Conservation (phyloP, 2,888 invertebrate genomes). For the Mythimna pallens region DNA sequence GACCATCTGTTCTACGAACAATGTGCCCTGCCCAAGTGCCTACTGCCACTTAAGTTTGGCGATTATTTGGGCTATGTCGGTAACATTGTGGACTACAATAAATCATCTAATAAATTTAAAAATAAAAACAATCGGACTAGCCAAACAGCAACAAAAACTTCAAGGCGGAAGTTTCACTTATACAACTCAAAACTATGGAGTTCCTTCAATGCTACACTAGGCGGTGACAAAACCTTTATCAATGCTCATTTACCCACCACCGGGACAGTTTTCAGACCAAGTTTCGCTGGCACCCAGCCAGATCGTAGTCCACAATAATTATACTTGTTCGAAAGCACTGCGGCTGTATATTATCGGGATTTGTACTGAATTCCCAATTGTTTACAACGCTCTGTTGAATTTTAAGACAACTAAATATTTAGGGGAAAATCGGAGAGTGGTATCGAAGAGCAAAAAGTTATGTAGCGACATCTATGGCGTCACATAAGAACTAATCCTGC, state of each 20-base stretch:
- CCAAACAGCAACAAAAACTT: neutral
- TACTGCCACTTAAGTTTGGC: no score
- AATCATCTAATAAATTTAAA: no score
- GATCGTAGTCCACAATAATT: constrained; percentile 60
- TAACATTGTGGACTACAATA: no score
- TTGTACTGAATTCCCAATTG: constrained; percentile 34
- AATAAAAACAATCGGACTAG: neutral
- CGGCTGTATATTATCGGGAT: constrained; percentile 50
- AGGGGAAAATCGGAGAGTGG: neutral
- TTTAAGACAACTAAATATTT: constrained; percentile 3
- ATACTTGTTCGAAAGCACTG: constrained; percentile 58
- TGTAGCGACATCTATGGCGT: no score
- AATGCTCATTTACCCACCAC: constrained; percentile 22
- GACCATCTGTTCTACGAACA: no score
- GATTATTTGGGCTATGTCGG: no score
- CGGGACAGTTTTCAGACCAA: constrained; percentile 52
- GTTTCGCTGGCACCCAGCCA: constrained; percentile 63
- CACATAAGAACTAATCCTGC: no score
- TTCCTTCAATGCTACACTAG: constrained; percentile 7
- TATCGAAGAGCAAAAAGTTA: neutral
- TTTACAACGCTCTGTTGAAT: constrained; percentile 31
- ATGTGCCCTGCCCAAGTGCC: no score
- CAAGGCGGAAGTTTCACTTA: constrained; percentile 4
- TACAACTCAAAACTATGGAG: constrained; percentile 24
- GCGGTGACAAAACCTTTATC: constrained; percentile 49